Percentiles rank a stretch among this genome's conserved stretches.
Evolutionary conservation across 2,113 vertebrate species (phyloP).

Genomic region (Otocyon megalotis): DNA sequence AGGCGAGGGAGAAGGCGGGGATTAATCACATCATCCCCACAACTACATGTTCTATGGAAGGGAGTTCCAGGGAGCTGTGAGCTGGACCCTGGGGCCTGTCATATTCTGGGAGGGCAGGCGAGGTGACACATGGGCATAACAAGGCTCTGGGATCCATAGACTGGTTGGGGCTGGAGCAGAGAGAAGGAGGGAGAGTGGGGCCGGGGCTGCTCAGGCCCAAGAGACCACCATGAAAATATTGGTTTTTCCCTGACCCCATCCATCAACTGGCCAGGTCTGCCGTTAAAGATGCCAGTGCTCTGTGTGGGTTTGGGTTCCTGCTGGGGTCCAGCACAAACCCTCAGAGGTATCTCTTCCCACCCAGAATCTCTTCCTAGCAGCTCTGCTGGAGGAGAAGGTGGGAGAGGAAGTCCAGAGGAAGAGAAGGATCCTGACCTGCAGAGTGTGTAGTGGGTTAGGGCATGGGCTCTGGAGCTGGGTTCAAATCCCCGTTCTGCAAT

Average conservation of each 20-base stretch:
- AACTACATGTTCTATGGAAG: not conserved
- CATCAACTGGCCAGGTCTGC: not conserved
- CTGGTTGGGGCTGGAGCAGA: not conserved
- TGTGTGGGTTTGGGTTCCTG: not conserved
- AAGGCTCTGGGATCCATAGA: rapidly evolving
- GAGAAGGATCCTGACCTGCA: not conserved
- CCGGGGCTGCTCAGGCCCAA: not conserved
- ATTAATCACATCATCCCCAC: not conserved
- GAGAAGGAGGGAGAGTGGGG: not conserved
- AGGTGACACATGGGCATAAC: not conserved
- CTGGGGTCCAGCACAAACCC: not conserved
- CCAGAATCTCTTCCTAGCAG: not conserved
- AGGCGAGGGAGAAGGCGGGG: not conserved
- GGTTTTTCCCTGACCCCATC: no score
- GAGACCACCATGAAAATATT: not conserved
- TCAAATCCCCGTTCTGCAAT: not conserved
- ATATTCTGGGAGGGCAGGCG: not conserved
- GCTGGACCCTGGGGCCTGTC: not conserved
- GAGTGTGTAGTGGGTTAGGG: not conserved
- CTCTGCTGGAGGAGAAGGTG: not conserved
- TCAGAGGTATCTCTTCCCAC: no score
- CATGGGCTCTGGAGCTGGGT: not conserved
- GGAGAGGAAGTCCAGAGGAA: not conserved
- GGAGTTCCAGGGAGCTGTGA: not conserved
- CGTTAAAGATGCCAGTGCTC: not conserved